Base-by-base conservation (phyloP, 64 coral and sea anemone species). In the Montipora cactus region DNA sequence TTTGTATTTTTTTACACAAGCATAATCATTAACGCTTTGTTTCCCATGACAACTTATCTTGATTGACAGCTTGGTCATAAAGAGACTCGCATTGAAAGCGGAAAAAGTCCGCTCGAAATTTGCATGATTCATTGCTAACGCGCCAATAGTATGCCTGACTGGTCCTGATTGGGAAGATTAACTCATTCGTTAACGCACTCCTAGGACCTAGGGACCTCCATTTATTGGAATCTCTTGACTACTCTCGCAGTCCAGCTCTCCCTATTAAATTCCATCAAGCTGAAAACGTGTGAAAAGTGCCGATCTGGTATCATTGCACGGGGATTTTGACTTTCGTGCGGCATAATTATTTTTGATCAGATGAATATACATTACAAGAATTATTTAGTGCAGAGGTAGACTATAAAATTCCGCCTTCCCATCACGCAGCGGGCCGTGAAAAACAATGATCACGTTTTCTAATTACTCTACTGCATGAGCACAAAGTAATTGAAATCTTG, bases 101-200 rank as follows among this genome's bases (percentile, higher is more conserved):
- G 82, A 86, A 86, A 76, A 71, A 86, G 25, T 23, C 67, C 66
- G 64, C 82, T 62, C 82, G 61, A 73, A 86, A 86, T 86, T 86
- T 69, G 66, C 66, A 86, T 86, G 82, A 49, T 47, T 20, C 13
- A 13, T 9, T 14, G 46, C 46, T 50, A 44, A 18, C 44, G 15
- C 15, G 81, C 81, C 20, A 86, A 86, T 44, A 11, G 16, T 5
- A 8, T 11, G 11, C 7, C 53, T 11, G 53, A 57, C 53, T 57
- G 53, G 28, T 37, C 28, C 1, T 55, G 52, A 67, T 19, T 58
- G n/a, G 12, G 16, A 21, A 19, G 16, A 70, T 22, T 57, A 8
- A 86, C 16, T 51, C 13, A 64, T 86, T 23, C 44, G 6, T 71
- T 67, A 19, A 47, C 47, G 67, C 49, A n/a, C 16, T 14, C 16